These are phyloP conservation scores for Dryococelus australis DNA, from an alignment of 2,888 invertebrate genomes.

Conservation along the genomic window DNA sequence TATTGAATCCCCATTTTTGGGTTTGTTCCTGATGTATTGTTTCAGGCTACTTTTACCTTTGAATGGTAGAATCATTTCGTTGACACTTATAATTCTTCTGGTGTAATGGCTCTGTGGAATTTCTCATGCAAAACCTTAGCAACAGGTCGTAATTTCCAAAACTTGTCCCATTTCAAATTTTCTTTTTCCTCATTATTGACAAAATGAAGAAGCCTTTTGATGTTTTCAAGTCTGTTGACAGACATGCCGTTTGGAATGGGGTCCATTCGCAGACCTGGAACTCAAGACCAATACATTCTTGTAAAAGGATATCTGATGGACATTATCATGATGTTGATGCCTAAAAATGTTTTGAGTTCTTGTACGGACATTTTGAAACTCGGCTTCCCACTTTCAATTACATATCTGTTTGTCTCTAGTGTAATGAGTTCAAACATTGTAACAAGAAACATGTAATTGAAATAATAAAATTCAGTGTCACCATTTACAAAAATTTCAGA, in stretches of 20 bases:
- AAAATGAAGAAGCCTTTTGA: not conserved
- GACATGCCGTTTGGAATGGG: not conserved
- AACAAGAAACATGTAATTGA: not conserved
- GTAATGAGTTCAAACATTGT: not conserved
- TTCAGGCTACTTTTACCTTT: too few relatives aligned
- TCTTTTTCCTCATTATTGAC: not conserved
- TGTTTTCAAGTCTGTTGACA: not conserved
- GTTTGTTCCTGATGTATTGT: not conserved
- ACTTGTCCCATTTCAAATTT: not conserved
- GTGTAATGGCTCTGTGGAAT: too few relatives aligned
- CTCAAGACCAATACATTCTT: not conserved
- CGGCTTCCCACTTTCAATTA: not conserved
- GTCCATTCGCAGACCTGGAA: not conserved
- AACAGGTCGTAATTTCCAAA: not conserved
- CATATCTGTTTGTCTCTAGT: not conserved
- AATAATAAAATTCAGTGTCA: not conserved
- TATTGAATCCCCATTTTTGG: not conserved
- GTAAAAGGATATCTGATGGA: not conserved
- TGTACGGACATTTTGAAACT: not conserved
- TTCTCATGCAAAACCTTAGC: too few relatives aligned
- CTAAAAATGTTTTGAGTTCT: too few relatives aligned
- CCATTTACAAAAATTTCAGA: not conserved
- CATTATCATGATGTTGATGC: not conserved
- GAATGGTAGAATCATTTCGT: too few relatives aligned
- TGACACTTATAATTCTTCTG: too few relatives aligned